A percentile compares a stretch with the other conserved stretches of the same genome.
phyloP scores from a whole-genome alignment of 1,140 invertebrate species.

The Apolygus lucorum region DNA sequence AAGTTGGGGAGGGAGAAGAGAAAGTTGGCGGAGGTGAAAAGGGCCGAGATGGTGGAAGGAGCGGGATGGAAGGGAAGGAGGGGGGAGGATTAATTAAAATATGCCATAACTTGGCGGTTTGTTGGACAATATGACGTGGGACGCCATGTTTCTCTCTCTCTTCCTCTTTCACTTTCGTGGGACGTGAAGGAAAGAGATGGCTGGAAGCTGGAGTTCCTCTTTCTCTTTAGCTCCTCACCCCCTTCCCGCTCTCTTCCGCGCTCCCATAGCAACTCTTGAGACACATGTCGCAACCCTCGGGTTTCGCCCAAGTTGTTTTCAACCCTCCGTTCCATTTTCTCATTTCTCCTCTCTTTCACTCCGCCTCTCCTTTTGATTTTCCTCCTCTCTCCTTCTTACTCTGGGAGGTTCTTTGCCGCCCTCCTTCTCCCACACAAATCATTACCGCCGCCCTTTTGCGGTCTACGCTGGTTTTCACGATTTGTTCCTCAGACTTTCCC shows the following conservation, averaged over 20 bases:
- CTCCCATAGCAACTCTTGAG: conserved; percentile 17
- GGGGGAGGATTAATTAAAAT: conserved; percentile 33
- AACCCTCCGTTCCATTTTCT: background rate
- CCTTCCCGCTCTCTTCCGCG: too few species aligned
- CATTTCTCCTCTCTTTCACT: background rate
- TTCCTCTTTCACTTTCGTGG: background rate
- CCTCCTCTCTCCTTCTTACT: background rate
- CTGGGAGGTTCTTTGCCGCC: too few species aligned
- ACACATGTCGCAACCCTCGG: conserved; percentile 24
- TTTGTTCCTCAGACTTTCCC: too few species aligned
- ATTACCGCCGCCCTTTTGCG: background rate
- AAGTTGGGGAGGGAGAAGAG: conserved; percentile 15
- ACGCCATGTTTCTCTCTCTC: conserved; percentile 3
- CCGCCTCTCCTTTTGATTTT: background rate
- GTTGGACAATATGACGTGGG: conserved; percentile 28
- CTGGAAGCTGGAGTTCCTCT: background rate
- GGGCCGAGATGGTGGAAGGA: background rate
- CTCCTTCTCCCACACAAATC: background rate
- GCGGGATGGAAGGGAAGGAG: background rate
- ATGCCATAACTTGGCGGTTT: conserved; percentile 33
- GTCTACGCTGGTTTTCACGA: too few species aligned
- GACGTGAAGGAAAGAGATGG: background rate
- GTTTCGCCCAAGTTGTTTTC: background rate
- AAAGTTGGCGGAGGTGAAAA: conserved; percentile 22
- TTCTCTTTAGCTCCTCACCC: background rate